Base-by-base conservation (phyloP, 2,113 vertebrate genomes). In the Galbula dea region DNA sequence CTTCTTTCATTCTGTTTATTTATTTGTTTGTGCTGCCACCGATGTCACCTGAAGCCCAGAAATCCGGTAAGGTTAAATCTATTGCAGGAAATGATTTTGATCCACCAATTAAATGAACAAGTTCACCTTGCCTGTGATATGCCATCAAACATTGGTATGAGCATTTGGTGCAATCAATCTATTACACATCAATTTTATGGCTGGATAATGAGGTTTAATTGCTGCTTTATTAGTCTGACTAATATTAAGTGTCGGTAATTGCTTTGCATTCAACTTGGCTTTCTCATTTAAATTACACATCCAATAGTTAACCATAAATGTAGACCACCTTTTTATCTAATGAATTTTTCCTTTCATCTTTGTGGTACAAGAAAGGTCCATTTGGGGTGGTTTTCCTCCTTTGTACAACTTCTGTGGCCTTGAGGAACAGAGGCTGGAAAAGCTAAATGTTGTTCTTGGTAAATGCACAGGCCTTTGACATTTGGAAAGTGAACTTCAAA, bases 161-260 rank as follows among this genome's bases (percentile, higher is more conserved):
- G 88, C 97, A 96, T 96, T 98, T 97, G 96, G 96, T 92, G 80
- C 96, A 94, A 98, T 98, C 96, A 96, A 96, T 98, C 97, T 97
- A 97, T 97, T 96, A 93, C 96, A 97, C 97, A 96, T 97, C 96
- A 97, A 97, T 97, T 98, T 98, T 98, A 98, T 97, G 95, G 97
- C 94, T 96, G 96, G 96, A 98, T 98, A 98, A 98, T 97, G 97
- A 98, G 97, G 94, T 97, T 97, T 98, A 98, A 98, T 98, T 98
- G 97, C 97, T 97, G 93, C 85, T 97, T 98, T 98, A 98, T 98
- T 98, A 98, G 97, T 97, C 96, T 96, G 93, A 95, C 96, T 97
- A 97, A 97, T 98, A 98, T 98, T 97, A 98, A 97, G 95, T 97
- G 97, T 97, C 96, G 92, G 97, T 98, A 98, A 98, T 97, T 97